Percentiles rank a stretch among this genome's conserved stretches.
Conservation (phyloP, 92 coral and sea anemone genomes). For the Umimayanthus chanpuru region DNA sequence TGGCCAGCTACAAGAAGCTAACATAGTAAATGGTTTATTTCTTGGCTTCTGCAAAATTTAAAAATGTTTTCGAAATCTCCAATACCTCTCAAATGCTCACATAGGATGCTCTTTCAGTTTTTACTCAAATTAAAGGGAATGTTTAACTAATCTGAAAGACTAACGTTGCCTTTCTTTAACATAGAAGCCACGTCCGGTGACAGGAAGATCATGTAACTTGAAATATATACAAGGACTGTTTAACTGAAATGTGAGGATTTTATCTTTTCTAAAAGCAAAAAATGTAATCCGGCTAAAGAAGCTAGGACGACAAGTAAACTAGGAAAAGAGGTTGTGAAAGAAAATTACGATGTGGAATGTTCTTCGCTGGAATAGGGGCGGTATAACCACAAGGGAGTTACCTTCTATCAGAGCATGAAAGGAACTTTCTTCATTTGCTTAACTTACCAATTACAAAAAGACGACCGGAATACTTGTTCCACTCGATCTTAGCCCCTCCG, state of each 20-base stretch:
- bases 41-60: no score
- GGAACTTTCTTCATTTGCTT: neutral
- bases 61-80: no score
- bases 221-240: no score
- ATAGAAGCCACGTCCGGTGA: neutral
- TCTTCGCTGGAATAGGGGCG: neutral
- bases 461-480: constrained; percentile 1
- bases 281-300: neutral
- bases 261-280: no score
- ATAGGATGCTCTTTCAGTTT: no score
- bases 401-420: neutral
- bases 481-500: neutral
- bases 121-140: neutral
- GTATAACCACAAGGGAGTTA: neutral
- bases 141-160: neutral
- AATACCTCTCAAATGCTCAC: neutral
- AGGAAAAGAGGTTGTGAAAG: no score
- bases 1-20: neutral
- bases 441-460: constrained; percentile 29
- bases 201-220: neutral
- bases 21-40: no score
- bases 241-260: neutral
- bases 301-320: neutral
- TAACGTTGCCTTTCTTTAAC: neutral
- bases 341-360: neutral